A percentile compares a stretch with the other conserved stretches of the same genome.
phyloP scores from a whole-genome alignment of 2,113 vertebrate genomes.

The Conger conger region DNA sequence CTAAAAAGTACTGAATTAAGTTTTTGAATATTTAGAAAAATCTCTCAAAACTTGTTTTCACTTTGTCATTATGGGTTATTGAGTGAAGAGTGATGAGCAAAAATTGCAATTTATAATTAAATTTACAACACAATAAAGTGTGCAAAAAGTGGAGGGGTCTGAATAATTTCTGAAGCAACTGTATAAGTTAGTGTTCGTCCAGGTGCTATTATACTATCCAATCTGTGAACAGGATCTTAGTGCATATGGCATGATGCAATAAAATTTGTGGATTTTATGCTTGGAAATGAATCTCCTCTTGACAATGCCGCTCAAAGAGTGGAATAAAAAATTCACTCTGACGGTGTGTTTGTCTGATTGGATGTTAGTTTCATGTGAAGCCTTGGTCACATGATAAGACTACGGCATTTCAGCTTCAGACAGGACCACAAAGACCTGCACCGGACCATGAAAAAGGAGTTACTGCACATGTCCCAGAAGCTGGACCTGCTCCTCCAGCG shows the following conservation, averaged over 20 bases:
- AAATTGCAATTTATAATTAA: too few species aligned
- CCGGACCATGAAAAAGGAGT: slow-evolving; percentile 53
- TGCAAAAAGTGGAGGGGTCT: too few species aligned
- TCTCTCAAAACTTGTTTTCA: too few species aligned
- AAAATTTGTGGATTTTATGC: background rate
- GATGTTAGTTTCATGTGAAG: background rate
- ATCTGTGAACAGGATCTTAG: background rate
- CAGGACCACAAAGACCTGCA: slow-evolving; percentile 54
- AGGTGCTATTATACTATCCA: background rate
- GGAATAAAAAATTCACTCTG: background rate
- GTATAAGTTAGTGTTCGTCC: too few species aligned
- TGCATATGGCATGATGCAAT: background rate
- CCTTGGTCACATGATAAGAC: background rate
- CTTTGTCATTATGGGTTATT: too few species aligned
- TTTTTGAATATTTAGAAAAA: too few species aligned
- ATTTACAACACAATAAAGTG: too few species aligned
- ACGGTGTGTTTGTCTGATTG: background rate
- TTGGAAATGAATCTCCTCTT: background rate
- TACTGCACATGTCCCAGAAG: slow-evolving; percentile 55
- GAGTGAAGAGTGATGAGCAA: too few species aligned
- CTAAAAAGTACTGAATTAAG: too few species aligned
- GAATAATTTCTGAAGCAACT: too few species aligned
- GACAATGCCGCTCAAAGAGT: background rate
- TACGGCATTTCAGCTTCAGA: slow-evolving; percentile 48
- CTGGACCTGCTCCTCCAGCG: slow-evolving; percentile 54